A percentile compares a stretch with the other conserved stretches of the same genome.
These are phyloP conservation scores for Philopotamus ludificatus DNA, from an alignment of 1,140 invertebrate genomes.

Conservation along the genomic window DNA sequence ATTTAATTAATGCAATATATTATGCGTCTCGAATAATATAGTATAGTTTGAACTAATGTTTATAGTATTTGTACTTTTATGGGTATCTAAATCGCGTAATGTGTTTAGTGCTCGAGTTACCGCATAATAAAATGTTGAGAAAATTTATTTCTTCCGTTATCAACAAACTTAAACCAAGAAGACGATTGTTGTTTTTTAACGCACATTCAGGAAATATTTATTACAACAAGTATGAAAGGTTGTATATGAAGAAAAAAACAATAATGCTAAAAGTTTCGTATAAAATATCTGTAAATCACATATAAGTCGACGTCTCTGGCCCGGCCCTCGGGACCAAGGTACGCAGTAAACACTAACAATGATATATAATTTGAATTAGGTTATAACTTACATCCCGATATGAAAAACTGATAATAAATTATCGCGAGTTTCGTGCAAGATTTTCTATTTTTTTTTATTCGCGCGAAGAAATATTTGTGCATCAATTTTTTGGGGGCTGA, in stretches of 20 bases:
- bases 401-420: conserved; percentile 31
- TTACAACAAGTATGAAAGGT: conserved; percentile 33
- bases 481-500: background rate
- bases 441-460: too few species aligned
- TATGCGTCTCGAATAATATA: too few species aligned
- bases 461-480: background rate
- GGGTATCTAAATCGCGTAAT: conserved; percentile 15
- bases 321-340: conserved; percentile 18
- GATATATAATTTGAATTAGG: conserved; percentile 36
- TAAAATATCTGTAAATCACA: conserved; percentile 37
- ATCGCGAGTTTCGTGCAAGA: too few species aligned
- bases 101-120: conserved; percentile 12
- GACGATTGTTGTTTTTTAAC: conserved; percentile 24
- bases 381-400: conserved; percentile 34
- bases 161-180: conserved; percentile 14
- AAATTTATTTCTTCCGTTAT: conserved; percentile 21
- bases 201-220: conserved; percentile 27
- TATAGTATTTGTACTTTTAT: too few species aligned
- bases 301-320: background rate
- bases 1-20: too few species aligned
- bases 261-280: conserved; percentile 37
- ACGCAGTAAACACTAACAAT: conserved; percentile 32
- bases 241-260: conserved; percentile 37
- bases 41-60: too few species aligned
- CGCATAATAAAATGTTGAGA: background rate